Evolutionary conservation across 2,113 vertebrate species (phyloP), one percentile per base, ranked within the genome.

Genomic region (Chaenocephalus aceratus): DNA sequence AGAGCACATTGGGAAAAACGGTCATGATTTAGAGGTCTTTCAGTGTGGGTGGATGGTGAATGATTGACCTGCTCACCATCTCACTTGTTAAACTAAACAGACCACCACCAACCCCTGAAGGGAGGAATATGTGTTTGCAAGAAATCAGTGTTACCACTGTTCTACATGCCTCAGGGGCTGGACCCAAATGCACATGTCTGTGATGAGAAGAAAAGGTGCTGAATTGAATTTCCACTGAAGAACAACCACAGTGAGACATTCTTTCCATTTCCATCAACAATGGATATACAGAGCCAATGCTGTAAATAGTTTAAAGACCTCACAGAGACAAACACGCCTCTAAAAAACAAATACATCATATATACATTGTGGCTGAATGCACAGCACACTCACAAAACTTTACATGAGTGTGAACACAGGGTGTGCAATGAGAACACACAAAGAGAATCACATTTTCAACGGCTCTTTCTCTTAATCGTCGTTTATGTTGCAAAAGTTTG

Each of bases 251-350:
- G 84, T 89, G 91, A 94, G 85, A 84, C 89, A 91, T 88, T 91
- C 65, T 92, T 94, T 94, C 92, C 93, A 90, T 79, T 88, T 75
- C 84, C 76, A 90, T 91, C 86, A 89, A 93, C 82, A 92, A 90
- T 75, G 61, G 41, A 88, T 23, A 85, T 79, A 86, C 86, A 83
- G 56, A 79, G 87, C 88, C 90, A 93, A 69, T 85, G 82, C 78
- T 84, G 88, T 91, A 93, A 93, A 91, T 84, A 88, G 82, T 87
- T 89, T 87, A 87, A 86, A 90, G 86, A 90, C 75, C 79, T 82
- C 80, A 61, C 86, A 89, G 83, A 89, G 79, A 89, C 72, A 88
- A 79, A 52, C 46, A 63, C 60, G 79, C 62, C 60, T 69, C 49
- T 65, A 71, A 84, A 70, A 77, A 73, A 78, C 60, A 68, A 76